phyloP scores from a whole-genome alignment of 1,140 invertebrate species.

The Bathynomus jamesi region DNA sequence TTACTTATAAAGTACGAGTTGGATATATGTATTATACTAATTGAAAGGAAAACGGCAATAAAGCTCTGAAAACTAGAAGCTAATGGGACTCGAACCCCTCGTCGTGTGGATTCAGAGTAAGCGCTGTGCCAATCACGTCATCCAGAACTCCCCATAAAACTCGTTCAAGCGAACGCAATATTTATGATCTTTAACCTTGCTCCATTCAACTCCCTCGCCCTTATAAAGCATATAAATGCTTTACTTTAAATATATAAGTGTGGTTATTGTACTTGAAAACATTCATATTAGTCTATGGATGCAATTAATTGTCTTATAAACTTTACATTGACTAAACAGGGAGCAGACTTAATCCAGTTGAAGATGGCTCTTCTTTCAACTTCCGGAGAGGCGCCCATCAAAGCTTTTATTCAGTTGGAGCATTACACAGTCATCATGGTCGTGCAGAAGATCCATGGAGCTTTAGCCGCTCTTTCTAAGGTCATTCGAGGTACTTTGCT shows the following conservation, averaged over 20 bases:
- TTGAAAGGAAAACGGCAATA: no score
- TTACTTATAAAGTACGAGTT: no score
- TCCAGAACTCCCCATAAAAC: no score
- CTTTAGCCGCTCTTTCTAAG: conserved; percentile 55
- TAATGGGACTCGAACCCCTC: no score
- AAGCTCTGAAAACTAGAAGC: no score
- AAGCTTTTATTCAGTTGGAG: conserved; percentile 52
- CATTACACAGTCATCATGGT: conserved; percentile 47
- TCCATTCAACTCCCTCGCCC: no score
- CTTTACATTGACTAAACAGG: no score
- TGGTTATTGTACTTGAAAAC: no score
- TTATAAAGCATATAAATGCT: no score
- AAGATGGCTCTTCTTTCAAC: conserved; percentile 35
- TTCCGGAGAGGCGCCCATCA: conserved; percentile 43
- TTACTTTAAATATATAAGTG: not conserved
- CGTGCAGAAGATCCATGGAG: conserved; percentile 50
- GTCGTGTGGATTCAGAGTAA: not conserved
- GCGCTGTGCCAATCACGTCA: not conserved
- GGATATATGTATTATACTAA: no score
- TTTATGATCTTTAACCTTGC: not conserved
- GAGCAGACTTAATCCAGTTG: conserved; percentile 36
- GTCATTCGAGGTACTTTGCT: conserved; percentile 52
- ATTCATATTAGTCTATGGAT: no score
- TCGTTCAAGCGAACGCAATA: not conserved
- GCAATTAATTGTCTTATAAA: no score